Evolutionary conservation across 2,113 vertebrate species (phyloP).

Genomic region (Cyanoderma ruficeps): DNA sequence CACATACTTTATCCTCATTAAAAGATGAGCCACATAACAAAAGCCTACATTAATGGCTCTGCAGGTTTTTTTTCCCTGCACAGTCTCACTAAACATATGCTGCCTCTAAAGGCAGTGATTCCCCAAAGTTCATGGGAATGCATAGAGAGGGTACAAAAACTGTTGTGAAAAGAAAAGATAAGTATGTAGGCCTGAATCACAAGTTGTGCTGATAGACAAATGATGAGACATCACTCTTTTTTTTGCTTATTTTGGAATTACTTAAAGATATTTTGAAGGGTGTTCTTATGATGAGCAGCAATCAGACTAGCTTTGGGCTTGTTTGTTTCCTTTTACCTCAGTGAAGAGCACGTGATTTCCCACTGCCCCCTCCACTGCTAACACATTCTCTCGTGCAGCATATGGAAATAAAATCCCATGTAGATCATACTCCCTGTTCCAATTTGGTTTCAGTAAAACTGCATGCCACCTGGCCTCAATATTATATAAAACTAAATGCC

Average conservation of each 20-base stretch:
- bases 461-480: not conserved
- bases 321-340: not conserved
- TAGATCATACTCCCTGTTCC: not conserved
- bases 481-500: not conserved
- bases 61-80: not conserved
- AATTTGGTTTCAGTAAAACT: not conserved
- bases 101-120: not conserved
- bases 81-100: not conserved
- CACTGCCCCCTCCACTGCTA: too few species aligned
- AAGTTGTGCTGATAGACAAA: not conserved
- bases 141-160: accelerated
- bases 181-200: not conserved
- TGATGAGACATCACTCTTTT: not conserved
- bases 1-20: not conserved
- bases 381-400: not conserved
- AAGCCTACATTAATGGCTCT: not conserved
- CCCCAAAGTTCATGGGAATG: not conserved
- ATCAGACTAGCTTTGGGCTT: not conserved
- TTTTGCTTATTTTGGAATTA: not conserved
- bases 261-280: not conserved
- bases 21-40: not conserved
- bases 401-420: not conserved
- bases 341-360: not conserved
- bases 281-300: not conserved
- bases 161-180: not conserved